These are phyloP conservation scores for Hypotaenidia okinawae DNA, from an alignment of 2,797 vertebrate genomes.

Conservation along the genomic window DNA sequence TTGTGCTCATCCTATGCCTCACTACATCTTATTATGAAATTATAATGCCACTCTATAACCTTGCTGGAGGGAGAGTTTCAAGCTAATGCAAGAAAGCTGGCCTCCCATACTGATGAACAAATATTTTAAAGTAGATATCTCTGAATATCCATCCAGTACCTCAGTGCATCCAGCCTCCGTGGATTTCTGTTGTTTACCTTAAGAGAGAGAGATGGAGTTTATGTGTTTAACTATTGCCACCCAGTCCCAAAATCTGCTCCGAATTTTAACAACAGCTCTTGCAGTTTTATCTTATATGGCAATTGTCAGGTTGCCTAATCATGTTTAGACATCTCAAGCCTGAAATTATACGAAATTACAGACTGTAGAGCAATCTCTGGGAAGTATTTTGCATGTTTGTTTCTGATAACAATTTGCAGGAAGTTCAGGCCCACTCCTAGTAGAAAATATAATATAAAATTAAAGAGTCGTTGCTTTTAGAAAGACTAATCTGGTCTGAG, in stretches of 20 bases:
- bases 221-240: neutral
- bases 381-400: neutral
- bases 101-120: slow-evolving; percentile 31
- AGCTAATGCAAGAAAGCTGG: neutral
- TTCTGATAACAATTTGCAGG: neutral
- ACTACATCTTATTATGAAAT: slow-evolving; percentile 16
- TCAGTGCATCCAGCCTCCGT: neutral
- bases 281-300: neutral
- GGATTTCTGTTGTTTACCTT: neutral
- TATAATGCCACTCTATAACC: slow-evolving; percentile 1
- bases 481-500: neutral
- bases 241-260: neutral
- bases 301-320: neutral
- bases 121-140: neutral
- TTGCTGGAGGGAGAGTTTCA: slow-evolving; percentile 40
- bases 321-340: neutral
- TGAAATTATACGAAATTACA: neutral
- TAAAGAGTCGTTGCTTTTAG: neutral
- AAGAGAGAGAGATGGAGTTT: neutral
- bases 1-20: slow-evolving; percentile 27
- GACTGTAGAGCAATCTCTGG: neutral
- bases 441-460: neutral
- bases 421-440: neutral
- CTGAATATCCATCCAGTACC: neutral
- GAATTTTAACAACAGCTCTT: neutral